Percentiles rank a stretch among this genome's conserved stretches.
These are phyloP conservation scores for Oncorhynchus kisutch DNA, from an alignment of 2,113 vertebrate species.

Conservation along the genomic window DNA sequence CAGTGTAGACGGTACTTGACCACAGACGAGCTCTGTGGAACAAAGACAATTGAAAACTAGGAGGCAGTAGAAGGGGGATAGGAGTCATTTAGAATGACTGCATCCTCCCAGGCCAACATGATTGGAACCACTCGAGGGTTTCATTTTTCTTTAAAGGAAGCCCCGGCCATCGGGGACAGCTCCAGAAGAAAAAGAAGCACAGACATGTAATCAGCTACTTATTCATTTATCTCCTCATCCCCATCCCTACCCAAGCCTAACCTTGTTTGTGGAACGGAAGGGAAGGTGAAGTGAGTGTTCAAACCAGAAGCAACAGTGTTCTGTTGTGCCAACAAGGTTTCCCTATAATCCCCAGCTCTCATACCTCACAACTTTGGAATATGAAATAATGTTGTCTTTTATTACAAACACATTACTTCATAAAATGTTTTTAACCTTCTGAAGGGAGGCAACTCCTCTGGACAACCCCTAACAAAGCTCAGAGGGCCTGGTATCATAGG, in stretches of 20 bases:
- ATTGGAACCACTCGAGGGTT: slow-evolving; percentile 27
- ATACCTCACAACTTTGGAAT: background rate
- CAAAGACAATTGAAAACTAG: background rate
- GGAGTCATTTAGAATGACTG: slow-evolving; percentile 27
- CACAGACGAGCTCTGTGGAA: background rate
- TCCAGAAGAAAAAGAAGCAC: slow-evolving; percentile 45
- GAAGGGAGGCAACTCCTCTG: slow-evolving; percentile 13
- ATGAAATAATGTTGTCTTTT: background rate
- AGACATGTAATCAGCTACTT: slow-evolving; percentile 62
- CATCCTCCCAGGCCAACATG: slow-evolving; percentile 25
- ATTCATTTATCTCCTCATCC: slow-evolving; percentile 59
- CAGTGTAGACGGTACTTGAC: background rate
- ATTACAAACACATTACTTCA: background rate
- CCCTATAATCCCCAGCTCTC: slow-evolving; percentile 16
- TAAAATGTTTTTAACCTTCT: background rate
- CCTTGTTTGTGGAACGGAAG: slow-evolving; percentile 51
- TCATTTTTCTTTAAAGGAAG: slow-evolving; percentile 40
- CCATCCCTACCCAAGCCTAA: slow-evolving; percentile 24
- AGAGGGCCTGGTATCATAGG: slow-evolving; percentile 25
- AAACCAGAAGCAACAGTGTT: slow-evolving; percentile 43
- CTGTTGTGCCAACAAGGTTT: slow-evolving; percentile 7
- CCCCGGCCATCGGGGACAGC: slow-evolving; percentile 28
- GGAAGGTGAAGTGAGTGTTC: slow-evolving; percentile 44
- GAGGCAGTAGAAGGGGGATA: background rate
- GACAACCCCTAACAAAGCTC: slow-evolving; percentile 9